Evolutionary conservation across 2,113 vertebrate species (phyloP), one percentile per base, ranked within the genome.

Genomic region (Bombycilla garrulus): DNA sequence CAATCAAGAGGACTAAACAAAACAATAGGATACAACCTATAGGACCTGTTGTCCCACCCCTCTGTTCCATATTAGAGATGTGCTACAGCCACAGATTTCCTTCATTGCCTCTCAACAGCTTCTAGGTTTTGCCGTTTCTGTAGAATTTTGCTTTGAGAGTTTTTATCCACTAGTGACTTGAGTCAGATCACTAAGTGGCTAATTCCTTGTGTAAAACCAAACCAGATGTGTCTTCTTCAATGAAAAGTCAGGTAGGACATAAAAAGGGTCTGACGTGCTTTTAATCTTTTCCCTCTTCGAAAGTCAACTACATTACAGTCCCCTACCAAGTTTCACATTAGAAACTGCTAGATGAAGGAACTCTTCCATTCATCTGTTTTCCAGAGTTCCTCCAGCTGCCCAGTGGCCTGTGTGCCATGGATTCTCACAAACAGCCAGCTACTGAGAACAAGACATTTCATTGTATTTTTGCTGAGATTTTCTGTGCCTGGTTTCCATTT

Each of bases 151-250:
- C 19, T 73, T 57, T 54, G 12, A 56, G 45, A 61, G 33, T 17
- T 80, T 85, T 72, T 50, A 44, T 42, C 42, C 74, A 36, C 19
- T 31, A 56, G 13, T 28, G 45, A 58, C 7, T 18, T 72, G 17
- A 5, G 21, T 33, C 31, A 61, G 21, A 25, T 71, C 44, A 78
- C 8, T 40, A n/a, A 84, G 31, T 47, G 20, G 54, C 20, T 71
- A 35, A 62, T 56, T 78, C 33, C 33, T 60, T 25, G 15, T 61
- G n/a, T 11, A 81, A 23, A 81, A 90, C 70, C 17, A 78, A 90
- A 64, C 3, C 0, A 0, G 56, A 73, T 8, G 5, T 15, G 16
- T n/a, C 31, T 9, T 69, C 57, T 66, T 74, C 35, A 35, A 9
- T 33, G 10, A 89, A 92, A 78, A 31, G 9, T 15, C 65, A 42